Percentiles rank a stretch among this genome's conserved stretches.
These are phyloP conservation scores for Myrmophylax atrothorax DNA, from an alignment of 2,113 vertebrate species.

Conservation along the genomic window DNA sequence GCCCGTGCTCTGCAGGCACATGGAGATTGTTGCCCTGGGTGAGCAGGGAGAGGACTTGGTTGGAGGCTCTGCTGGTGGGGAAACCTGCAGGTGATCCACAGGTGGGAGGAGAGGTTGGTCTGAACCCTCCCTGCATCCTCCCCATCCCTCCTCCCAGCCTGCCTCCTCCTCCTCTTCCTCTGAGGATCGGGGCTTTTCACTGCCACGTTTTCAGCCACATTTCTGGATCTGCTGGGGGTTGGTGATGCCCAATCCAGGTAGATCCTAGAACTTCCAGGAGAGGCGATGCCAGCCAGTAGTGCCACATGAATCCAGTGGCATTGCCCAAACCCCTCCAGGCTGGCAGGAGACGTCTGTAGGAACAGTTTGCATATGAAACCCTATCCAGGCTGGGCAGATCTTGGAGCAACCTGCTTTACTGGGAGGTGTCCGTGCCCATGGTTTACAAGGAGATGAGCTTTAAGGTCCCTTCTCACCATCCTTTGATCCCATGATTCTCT, in stretches of 20 bases:
- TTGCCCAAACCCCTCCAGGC: not conserved
- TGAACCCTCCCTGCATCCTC: not conserved
- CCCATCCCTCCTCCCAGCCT: not conserved
- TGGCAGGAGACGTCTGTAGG: not conserved
- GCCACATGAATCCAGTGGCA: not conserved
- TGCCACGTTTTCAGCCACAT: not conserved
- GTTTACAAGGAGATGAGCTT: not conserved
- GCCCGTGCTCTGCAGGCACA: not conserved
- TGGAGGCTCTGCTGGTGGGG: not conserved
- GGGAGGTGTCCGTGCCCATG: not conserved
- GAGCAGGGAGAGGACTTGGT: not conserved
- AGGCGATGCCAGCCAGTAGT: not conserved
- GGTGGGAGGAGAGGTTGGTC: not conserved
- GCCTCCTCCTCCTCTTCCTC: not conserved
- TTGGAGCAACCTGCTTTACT: not conserved
- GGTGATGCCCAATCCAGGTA: not conserved
- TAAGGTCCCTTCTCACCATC: not conserved
- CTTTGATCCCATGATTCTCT: not conserved
- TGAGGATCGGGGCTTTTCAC: not conserved
- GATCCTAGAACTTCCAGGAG: not conserved
- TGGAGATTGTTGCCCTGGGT: not conserved
- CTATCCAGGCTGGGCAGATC: not conserved
- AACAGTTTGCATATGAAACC: not conserved
- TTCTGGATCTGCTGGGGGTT: not conserved
- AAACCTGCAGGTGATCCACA: not conserved